phyloP scores from a whole-genome alignment of 1,140 invertebrate species.

The Capitella teleta region DNA sequence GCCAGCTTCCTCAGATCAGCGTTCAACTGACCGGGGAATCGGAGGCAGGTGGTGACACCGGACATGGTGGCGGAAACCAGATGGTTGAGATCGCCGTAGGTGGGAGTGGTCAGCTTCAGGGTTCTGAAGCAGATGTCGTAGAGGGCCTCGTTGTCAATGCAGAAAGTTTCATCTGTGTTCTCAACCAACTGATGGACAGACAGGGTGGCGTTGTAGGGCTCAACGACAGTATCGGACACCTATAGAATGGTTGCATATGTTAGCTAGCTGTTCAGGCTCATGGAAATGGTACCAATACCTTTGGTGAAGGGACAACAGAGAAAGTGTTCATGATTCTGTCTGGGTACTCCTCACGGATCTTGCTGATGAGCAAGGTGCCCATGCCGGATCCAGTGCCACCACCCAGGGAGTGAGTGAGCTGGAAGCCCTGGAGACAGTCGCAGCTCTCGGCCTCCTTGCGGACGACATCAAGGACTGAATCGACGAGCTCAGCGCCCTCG shows the following conservation, averaged over 20 bases:
- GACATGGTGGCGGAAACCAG: slow-evolving; percentile 64
- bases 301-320: slow-evolving; percentile 43
- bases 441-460: slow-evolving; percentile 76
- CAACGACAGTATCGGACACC: slow-evolving; percentile 39
- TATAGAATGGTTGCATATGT: too few species aligned
- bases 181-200: slow-evolving; percentile 40
- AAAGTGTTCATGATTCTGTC: slow-evolving; percentile 46
- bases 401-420: slow-evolving; percentile 61
- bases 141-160: slow-evolving; percentile 36
- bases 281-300: slow-evolving; percentile 27
- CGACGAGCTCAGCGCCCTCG: slow-evolving; percentile 77
- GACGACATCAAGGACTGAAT: slow-evolving; percentile 73
- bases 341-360: slow-evolving; percentile 45
- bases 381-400: slow-evolving; percentile 70
- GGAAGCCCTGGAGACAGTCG: slow-evolving; percentile 50
- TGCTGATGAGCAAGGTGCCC: slow-evolving; percentile 62
- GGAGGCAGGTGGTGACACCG: slow-evolving; percentile 63
- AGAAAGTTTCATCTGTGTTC: slow-evolving; percentile 40
- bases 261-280: too few species aligned
- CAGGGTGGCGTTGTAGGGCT: slow-evolving; percentile 43
- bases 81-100: slow-evolving; percentile 47
- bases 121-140: slow-evolving; percentile 45
- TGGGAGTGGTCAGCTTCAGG: slow-evolving; percentile 44
- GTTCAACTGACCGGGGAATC: slow-evolving; percentile 51
- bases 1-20: slow-evolving; percentile 88